Base-by-base conservation (phyloP, 1,140 invertebrate species). In the Atta cephalotes region DNA sequence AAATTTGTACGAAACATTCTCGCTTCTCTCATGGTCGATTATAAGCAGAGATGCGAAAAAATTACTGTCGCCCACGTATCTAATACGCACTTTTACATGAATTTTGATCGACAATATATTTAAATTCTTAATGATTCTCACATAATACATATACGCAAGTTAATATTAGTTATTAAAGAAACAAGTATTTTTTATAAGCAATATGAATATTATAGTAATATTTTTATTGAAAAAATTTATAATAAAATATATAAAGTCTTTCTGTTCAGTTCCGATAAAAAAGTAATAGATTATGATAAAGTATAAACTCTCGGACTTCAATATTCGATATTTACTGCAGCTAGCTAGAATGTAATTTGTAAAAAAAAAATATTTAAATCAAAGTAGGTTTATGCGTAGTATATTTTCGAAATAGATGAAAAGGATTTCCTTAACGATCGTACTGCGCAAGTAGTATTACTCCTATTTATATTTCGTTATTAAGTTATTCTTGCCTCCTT, bases 1-100 rank as follows among this genome's bases (percentile, higher is more conserved):
- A 60, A 86, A 86, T 81, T 86, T 81, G 45, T 45, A 66, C 60
- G 66, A 10, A 68, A 86, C 31, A 66, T 12, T 31, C 21, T 65
- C 66, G 56, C 9, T 21, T 12, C 53, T 53, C 80, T 68, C 63
- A 16, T 35, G 35, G 49, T 66, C n/a, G 25, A 68, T 86, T 68
- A 70, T 53, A 35, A 65, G 10, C 51, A 51, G 9, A 28, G 12
- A 5, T 0, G 63, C n/a, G 39, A 70, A 70, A 86, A 68, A 31
- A 86, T 66, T 16, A 80, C 53, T 58, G 7, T 60, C 35, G 21
- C 70, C 49, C 35, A 25, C 16, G 18, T 68, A 39, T 56, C 25
- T 49, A 60, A 60, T 28, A 49, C 10, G 39, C 39, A 60, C n/a
- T 16, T 21, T 45, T 18, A 63, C 76, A 25, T 51, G 63, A 39